Percentiles rank a stretch among this genome's conserved stretches.
phyloP scores from a whole-genome alignment of 1,140 invertebrate genomes.

The Tetranychus urticae region DNA sequence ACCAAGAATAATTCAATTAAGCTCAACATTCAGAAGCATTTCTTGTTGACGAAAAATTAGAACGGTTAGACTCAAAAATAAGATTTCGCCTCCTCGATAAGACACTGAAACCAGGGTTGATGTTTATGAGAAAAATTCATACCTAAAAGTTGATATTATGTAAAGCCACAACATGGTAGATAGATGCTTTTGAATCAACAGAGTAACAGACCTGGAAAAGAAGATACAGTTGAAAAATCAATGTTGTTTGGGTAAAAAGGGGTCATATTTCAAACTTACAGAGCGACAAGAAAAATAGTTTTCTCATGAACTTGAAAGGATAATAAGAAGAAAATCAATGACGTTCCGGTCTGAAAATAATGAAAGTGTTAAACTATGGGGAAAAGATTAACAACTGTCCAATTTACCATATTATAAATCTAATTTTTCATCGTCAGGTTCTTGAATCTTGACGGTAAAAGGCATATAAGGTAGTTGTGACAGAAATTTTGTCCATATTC shows the following conservation, averaged over 20 bases:
- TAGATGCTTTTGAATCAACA: conserved; percentile 46
- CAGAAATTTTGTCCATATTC: conserved; percentile 29
- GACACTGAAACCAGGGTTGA: too few species aligned
- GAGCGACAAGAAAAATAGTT: conserved; percentile 60
- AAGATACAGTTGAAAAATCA: conserved; percentile 1
- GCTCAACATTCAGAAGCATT: not conserved
- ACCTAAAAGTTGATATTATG: conserved; percentile 33
- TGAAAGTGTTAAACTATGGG: not conserved
- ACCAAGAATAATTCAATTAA: not conserved
- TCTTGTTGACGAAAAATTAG: conserved; percentile 4
- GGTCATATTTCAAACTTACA: conserved; percentile 23
- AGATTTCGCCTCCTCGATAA: too few species aligned
- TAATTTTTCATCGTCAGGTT: conserved; percentile 44
- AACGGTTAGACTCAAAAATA: conserved; percentile 7
- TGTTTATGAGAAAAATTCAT: conserved; percentile 2
- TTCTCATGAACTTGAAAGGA: conserved; percentile 98
- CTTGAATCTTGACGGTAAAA: conserved; percentile 45
- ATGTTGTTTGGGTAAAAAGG: too few species aligned
- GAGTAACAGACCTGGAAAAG: conserved; percentile 31
- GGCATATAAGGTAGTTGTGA: conserved; percentile 32
- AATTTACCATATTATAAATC: conserved; percentile 35
- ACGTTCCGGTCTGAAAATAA: conserved; percentile 39
- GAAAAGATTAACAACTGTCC: not conserved
- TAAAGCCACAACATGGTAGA: conserved; percentile 60
- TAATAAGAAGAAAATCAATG: conserved; percentile 79